Evolutionary conservation across 1,140 invertebrate species (phyloP).

Genomic region (Lycorma delicatula): DNA sequence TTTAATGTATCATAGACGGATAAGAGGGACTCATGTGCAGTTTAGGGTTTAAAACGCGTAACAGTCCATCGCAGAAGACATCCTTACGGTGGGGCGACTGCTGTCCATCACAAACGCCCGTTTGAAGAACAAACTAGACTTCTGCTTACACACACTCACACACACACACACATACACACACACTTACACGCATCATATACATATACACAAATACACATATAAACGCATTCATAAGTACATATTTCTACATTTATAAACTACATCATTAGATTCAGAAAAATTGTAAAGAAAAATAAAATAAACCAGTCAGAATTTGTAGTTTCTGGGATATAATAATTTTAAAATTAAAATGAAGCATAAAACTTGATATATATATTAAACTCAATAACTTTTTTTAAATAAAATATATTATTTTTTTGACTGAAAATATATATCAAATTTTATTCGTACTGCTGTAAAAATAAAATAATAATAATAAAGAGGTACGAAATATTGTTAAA

Average conservation of each 20-base stretch:
- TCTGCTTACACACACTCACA: slow-evolving; percentile 21
- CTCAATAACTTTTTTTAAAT: too few species aligned
- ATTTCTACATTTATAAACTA: background rate
- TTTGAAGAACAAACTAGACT: background rate
- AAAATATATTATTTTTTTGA: too few species aligned
- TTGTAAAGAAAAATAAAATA: background rate
- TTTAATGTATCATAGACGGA: slow-evolving; percentile 3
- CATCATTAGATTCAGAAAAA: background rate
- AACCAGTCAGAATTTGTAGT: background rate
- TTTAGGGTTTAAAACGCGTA: slow-evolving; percentile 86
- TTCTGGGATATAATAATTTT: too few species aligned
- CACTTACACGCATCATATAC: background rate
- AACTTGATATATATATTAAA: too few species aligned
- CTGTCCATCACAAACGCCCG: slow-evolving; percentile 43
- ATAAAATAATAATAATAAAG: too few species aligned
- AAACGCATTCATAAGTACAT: background rate
- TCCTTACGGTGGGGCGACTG: slow-evolving; percentile 89
- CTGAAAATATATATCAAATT: too few species aligned
- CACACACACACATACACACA: background rate
- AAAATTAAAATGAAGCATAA: too few species aligned
- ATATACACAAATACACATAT: background rate
- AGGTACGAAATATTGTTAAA: too few species aligned
- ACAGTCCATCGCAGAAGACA: slow-evolving; percentile 91
- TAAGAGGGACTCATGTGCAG: slow-evolving; percentile 69
- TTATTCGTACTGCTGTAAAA: too few species aligned